phyloP scores from a whole-genome alignment of 2,113 vertebrate genomes.

The Colistium nudipinnis region DNA sequence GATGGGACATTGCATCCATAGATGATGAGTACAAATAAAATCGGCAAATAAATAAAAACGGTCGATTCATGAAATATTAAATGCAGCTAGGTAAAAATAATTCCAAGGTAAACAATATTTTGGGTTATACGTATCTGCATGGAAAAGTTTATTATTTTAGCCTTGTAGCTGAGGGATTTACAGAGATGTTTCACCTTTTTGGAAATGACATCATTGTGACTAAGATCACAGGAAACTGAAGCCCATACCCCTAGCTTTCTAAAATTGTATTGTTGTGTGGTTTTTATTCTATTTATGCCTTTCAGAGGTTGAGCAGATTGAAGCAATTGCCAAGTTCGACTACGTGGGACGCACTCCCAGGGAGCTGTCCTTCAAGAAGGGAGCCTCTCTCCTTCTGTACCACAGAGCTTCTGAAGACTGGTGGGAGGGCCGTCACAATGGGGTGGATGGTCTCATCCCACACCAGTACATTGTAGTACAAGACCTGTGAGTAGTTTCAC shows the following conservation, averaged over 20 bases:
- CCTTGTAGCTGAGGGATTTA: neutral
- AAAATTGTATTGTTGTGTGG: neutral
- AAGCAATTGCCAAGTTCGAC: slow-evolving; percentile 99
- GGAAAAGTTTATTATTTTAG: neutral
- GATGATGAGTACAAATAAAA: too few species aligned
- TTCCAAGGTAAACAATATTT: too few species aligned
- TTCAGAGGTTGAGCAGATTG: slow-evolving; percentile 97
- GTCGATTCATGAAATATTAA: too few species aligned
- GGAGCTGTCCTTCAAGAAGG: slow-evolving; percentile 98
- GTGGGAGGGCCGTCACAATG: slow-evolving; percentile 98
- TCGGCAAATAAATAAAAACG: too few species aligned
- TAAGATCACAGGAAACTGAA: neutral
- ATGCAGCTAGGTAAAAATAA: too few species aligned
- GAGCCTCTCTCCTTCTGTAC: slow-evolving; percentile 94
- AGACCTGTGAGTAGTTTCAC: slow-evolving; percentile 97
- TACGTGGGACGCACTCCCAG: slow-evolving; percentile 91
- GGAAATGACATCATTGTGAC: neutral
- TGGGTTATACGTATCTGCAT: too few species aligned
- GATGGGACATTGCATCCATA: too few species aligned
- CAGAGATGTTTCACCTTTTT: neutral
- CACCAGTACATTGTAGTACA: slow-evolving; percentile 99
- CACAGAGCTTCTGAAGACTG: slow-evolving; percentile 96
- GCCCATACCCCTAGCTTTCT: neutral
- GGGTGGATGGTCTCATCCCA: slow-evolving; percentile 96
- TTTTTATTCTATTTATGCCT: slow-evolving; percentile 29